Conservation (phyloP, 2,888 invertebrate genomes). For the Drosophila birchii region DNA sequence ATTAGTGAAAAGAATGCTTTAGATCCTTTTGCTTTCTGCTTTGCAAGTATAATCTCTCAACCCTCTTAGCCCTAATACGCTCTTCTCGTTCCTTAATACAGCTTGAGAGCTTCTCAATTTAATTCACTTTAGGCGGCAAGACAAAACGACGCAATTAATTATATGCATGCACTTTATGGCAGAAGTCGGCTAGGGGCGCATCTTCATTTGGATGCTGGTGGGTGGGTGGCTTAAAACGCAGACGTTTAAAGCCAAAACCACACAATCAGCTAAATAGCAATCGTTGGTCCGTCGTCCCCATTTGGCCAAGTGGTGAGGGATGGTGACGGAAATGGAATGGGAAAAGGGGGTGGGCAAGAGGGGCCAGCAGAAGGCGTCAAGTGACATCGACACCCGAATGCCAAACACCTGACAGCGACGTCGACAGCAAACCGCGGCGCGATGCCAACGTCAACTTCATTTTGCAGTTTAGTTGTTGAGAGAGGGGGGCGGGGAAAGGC, state of each 20-base stretch:
- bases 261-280: constrained; percentile 77
- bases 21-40: background rate
- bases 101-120: constrained; percentile 20
- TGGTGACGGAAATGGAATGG: constrained; percentile 14
- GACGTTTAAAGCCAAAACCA: constrained; percentile 70
- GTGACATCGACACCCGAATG: constrained; percentile 69
- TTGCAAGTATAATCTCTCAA: constrained; percentile 13
- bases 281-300: constrained; percentile 51
- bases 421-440: constrained; percentile 34
- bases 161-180: constrained; percentile 74
- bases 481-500: background rate
- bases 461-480: constrained; percentile 73
- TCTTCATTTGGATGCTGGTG: constrained; percentile 26
- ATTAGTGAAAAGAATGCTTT: background rate
- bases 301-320: constrained; percentile 16
- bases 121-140: constrained; percentile 52
- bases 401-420: constrained; percentile 59
- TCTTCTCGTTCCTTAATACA: background rate
- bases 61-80: background rate
- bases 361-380: constrained; percentile 49
- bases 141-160: constrained; percentile 72
- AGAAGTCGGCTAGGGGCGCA: constrained; percentile 29
- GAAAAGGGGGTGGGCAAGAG: constrained; percentile 13
- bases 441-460: constrained; percentile 66
- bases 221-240: constrained; percentile 22